Evolutionary conservation across 2,888 invertebrate genomes (phyloP).

Genomic region (Cenopis cana): DNA sequence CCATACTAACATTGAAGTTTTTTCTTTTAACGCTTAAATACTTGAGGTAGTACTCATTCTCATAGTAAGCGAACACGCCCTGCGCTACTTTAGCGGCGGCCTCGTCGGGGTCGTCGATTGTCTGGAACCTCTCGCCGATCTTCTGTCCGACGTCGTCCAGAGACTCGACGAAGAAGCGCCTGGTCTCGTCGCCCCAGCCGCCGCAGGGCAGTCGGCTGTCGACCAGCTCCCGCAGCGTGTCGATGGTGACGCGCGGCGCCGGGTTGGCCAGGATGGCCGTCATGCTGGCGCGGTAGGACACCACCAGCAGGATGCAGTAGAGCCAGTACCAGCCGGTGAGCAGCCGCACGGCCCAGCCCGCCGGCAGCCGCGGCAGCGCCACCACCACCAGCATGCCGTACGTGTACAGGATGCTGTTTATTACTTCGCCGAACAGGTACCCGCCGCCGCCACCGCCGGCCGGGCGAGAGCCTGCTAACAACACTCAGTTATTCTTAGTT

Average conservation of each 20-base stretch:
- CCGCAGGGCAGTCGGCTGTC: conserved; percentile 88
- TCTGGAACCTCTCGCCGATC: conserved; percentile 88
- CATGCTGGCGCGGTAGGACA: conserved; percentile 93
- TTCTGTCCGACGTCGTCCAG: conserved; percentile 87
- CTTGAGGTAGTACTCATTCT: conserved; percentile 89
- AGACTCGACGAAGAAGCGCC: conserved; percentile 88
- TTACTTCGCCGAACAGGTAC: conserved; percentile 89
- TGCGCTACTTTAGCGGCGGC: conserved; percentile 88
- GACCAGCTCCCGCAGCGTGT: conserved; percentile 89
- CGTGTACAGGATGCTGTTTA: conserved; percentile 91
- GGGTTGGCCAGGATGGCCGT: conserved; percentile 94
- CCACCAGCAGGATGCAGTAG: conserved; percentile 91
- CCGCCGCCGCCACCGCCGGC: conserved; percentile 85
- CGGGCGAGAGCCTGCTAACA: conserved; percentile 73
- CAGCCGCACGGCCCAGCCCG: conserved; percentile 91
- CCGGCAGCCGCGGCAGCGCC: conserved; percentile 90
- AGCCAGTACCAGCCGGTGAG: conserved; percentile 96
- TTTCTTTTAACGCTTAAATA: conserved; percentile 87
- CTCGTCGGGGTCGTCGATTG: conserved; percentile 85
- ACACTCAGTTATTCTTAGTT: conserved; percentile 43
- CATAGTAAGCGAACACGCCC: conserved; percentile 92
- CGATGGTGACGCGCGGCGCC: conserved; percentile 91
- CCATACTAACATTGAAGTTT: conserved; percentile 58
- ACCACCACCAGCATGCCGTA: conserved; percentile 93
- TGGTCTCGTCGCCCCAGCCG: conserved; percentile 90